Evolutionary conservation across 2,797 vertebrate genomes (phyloP).

Genomic region (Carapus acus): DNA sequence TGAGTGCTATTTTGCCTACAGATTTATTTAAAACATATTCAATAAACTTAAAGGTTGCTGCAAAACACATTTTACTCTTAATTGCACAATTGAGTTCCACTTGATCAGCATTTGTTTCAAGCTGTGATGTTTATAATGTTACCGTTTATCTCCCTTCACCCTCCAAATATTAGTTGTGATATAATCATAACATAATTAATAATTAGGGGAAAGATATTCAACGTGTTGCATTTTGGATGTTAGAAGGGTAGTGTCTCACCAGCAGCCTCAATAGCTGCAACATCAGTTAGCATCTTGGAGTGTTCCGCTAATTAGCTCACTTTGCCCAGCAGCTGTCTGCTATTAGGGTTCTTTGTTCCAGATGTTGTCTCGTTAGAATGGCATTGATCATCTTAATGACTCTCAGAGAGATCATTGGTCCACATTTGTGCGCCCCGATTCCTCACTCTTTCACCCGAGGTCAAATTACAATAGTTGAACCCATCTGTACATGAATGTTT

Average conservation of each 20-base stretch:
- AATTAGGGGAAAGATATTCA: constrained; percentile 63
- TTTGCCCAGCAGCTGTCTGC: constrained; percentile 74
- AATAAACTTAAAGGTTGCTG: constrained; percentile 71
- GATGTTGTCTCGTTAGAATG: constrained; percentile 76
- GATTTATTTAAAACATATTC: constrained; percentile 70
- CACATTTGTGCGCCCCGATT: constrained; percentile 60
- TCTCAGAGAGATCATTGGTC: constrained; percentile 67
- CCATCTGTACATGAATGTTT: constrained; percentile 53
- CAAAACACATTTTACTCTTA: constrained; percentile 68
- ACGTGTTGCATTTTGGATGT: constrained; percentile 62
- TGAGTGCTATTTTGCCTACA: constrained; percentile 55
- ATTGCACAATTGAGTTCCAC: constrained; percentile 65
- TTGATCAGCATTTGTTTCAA: constrained; percentile 65
- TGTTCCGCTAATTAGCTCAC: constrained; percentile 69
- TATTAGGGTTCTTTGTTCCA: constrained; percentile 76
- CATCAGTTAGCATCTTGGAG: constrained; percentile 64
- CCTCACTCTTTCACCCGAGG: constrained; percentile 45
- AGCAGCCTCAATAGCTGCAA: constrained; percentile 49
- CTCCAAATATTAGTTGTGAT: constrained; percentile 35
- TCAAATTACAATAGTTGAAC: constrained; percentile 52
- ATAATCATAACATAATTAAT: constrained; percentile 54
- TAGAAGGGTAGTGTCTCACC: constrained; percentile 53
- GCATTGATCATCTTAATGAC: constrained; percentile 74
- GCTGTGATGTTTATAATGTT: constrained; percentile 56
- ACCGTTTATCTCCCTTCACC: constrained; percentile 34